Evolutionary conservation across 2,888 invertebrate species (phyloP).

Genomic region (Bursaphelenchus okinawaensis): DNA sequence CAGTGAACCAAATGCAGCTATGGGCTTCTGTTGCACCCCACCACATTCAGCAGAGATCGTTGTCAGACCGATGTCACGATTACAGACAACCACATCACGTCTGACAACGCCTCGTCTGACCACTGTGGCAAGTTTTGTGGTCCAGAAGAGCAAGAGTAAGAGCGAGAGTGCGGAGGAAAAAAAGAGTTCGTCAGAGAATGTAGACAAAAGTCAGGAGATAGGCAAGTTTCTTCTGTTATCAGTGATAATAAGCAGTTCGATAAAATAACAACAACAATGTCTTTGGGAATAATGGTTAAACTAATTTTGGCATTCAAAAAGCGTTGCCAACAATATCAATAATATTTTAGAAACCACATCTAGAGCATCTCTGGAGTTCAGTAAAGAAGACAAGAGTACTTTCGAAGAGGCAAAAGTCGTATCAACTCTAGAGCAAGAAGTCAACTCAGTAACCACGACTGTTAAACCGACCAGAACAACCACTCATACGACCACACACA

Average conservation of each 20-base stretch:
- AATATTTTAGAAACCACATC: not conserved
- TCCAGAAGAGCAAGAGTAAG: not conserved
- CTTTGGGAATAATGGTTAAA: too few species aligned
- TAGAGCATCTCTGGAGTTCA: conserved; percentile 9
- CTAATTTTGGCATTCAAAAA: too few species aligned
- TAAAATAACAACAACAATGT: too few species aligned
- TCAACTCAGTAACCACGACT: too few species aligned
- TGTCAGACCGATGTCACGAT: not conserved
- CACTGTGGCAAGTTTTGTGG: not conserved
- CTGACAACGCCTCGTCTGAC: too few species aligned
- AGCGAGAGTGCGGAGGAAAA: not conserved
- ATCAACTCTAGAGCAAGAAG: not conserved
- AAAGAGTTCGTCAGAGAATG: not conserved
- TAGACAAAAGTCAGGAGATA: not conserved
- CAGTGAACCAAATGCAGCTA: conserved; percentile 9
- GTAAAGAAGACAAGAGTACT: not conserved
- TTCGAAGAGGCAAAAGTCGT: not conserved
- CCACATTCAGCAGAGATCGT: conserved; percentile 8
- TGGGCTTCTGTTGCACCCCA: conserved; percentile 20
- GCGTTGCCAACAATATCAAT: not conserved
- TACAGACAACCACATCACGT: not conserved
- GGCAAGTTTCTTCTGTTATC: too few species aligned
- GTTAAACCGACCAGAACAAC: not conserved
- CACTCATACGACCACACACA: not conserved
- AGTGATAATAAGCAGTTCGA: too few species aligned